Percentiles rank a stretch among this genome's conserved stretches.
Conservation (phyloP, 2,797 vertebrate species). For the Chrysocyon brachyurus region DNA sequence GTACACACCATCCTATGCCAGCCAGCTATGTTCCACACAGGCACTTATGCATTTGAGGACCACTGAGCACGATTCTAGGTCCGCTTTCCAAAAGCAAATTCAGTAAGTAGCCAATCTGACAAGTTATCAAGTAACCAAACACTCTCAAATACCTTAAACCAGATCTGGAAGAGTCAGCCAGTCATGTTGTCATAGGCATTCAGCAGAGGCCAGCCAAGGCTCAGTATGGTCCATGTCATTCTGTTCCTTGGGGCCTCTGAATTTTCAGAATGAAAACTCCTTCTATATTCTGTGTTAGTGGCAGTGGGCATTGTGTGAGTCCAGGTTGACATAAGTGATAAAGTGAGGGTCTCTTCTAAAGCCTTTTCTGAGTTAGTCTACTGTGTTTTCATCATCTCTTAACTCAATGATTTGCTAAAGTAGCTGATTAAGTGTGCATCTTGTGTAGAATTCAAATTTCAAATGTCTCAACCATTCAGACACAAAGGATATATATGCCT, state of each 20-base stretch:
- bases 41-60: background rate
- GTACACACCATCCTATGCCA: too few species aligned
- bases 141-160: background rate
- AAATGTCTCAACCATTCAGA: constrained; percentile 4
- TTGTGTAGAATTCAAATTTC: background rate
- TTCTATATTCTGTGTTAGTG: background rate
- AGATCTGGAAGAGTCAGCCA: background rate
- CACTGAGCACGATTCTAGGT: background rate
- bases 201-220: background rate
- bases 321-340: background rate
- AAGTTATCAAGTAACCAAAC: background rate
- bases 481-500: background rate
- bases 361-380: background rate
- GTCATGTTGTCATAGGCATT: background rate
- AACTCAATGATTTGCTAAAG: background rate
- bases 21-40: background rate
- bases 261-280: constrained; percentile 5
- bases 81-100: background rate
- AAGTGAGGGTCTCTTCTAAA: background rate
- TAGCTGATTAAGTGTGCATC: constrained; percentile 32
- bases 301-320: background rate
- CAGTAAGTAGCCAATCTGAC: background rate
- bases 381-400: background rate
- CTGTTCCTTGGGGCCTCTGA: background rate
- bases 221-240: background rate